A percentile compares a stretch with the other conserved stretches of the same genome.
phyloP scores from a whole-genome alignment of 2,888 invertebrate genomes.

The Dasysyrphus albostriatus region DNA sequence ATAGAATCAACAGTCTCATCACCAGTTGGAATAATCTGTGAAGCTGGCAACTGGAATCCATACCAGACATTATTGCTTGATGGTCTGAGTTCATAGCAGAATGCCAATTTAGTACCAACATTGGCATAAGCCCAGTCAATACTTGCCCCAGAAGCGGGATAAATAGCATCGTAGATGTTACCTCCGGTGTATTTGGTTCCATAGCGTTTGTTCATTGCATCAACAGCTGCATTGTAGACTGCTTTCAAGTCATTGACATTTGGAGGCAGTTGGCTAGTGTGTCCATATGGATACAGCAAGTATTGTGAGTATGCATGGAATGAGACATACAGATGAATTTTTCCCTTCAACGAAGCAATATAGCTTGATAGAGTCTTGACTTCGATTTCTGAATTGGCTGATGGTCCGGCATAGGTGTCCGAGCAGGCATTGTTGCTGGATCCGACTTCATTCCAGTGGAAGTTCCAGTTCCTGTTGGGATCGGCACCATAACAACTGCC shows the following conservation, averaged over 20 bases:
- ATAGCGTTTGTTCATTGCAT: conserved; percentile 81
- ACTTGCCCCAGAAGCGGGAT: conserved; percentile 86
- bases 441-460: conserved; percentile 87
- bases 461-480: conserved; percentile 91
- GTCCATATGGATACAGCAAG: conserved; percentile 88
- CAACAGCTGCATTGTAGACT: conserved; percentile 79
- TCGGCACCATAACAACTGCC: conserved; percentile 87
- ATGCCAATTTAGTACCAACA: conserved; percentile 85
- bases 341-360: conserved; percentile 84
- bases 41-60: conserved; percentile 88
- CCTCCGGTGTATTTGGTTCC: conserved; percentile 84
- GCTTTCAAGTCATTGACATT: conserved; percentile 85
- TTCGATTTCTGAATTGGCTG: conserved; percentile 90
- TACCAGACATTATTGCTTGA: conserved; percentile 78
- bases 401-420: conserved; percentile 88
- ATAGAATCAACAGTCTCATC: conserved; percentile 87
- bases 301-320: conserved; percentile 91
- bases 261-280: conserved; percentile 84
- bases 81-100: conserved; percentile 86
- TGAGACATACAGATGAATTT: conserved; percentile 87
- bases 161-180: conserved; percentile 84
- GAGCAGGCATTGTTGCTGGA: conserved; percentile 86
- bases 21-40: conserved; percentile 87
- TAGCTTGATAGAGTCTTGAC: conserved; percentile 85
- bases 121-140: conserved; percentile 88